These are phyloP conservation scores for Microctonus aethiopoides DNA, from an alignment of 2,888 invertebrate species.

Conservation along the genomic window DNA sequence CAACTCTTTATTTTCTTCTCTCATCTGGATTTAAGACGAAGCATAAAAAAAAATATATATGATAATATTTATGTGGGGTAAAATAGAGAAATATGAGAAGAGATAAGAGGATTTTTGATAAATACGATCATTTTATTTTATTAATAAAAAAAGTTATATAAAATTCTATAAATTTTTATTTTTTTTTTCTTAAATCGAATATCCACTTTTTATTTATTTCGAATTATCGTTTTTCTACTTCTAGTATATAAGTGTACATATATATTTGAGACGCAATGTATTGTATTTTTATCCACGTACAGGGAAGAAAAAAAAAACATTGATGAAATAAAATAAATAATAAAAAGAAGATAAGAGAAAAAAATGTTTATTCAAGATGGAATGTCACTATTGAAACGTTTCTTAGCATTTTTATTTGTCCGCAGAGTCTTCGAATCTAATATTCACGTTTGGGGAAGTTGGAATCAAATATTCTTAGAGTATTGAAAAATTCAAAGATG, in stretches of 20 bases:
- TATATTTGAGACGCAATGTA: background rate
- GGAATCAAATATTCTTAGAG: conserved; percentile 17
- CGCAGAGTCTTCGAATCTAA: background rate
- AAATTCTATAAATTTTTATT: background rate
- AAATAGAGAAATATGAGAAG: no score
- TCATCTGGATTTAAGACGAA: background rate
- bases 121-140: no score
- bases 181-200: background rate
- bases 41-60: background rate
- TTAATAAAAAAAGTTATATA: background rate
- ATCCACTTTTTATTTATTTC: background rate
- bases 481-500: background rate
- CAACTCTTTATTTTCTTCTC: background rate
- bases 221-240: no score
- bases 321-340: background rate
- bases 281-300: background rate
- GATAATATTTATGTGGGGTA: background rate
- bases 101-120: no score
- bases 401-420: background rate
- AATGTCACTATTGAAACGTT: conserved; percentile 7
- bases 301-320: background rate
- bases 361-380: background rate
- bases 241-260: no score
- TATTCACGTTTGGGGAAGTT: conserved; percentile 12
- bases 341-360: no score